Evolutionary conservation across 2,797 vertebrate species (phyloP), one percentile per base, ranked within the genome.

Genomic region (Babyrousa celebensis): DNA sequence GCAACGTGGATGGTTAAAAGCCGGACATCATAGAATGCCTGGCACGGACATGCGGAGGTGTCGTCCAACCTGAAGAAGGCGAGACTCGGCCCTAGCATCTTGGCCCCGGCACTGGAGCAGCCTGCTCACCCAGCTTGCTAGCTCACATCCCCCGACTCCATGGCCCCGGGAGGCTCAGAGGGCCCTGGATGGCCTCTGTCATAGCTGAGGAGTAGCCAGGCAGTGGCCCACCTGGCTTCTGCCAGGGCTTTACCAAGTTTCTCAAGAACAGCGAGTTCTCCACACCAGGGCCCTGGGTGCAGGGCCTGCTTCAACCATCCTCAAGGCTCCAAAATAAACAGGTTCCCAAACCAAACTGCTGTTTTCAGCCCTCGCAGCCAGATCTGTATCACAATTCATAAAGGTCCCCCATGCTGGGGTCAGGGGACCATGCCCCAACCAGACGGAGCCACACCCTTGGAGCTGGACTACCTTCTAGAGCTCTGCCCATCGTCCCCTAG

Each of bases 101-200:
- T 12, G 3, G 3, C 27, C 60, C 18, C 0, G 0, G 43, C 43
- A 48, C 43, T 10, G 43, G 9, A 48, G 23, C 62, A 27, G 27
- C 21, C 20, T 20, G 20, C 9, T 62, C 1, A 11, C 36, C 58
- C 17, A 4, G 54, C 70, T 5, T 1, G 14, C 32, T 62, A 62
- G 36, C 18, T 6, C 10, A 56, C 72, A 68, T 25, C 60, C 20
- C 1, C 21, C 0, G 32, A 48, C 21, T 7, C 63, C n/a, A 71
- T 12, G 3, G 1, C 32, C 62, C 21, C 0, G 5, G 6, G n/a
- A 32, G 32, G 12, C 63, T 86, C 32, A 14, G 67, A 32, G 68
- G 43, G 48, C 40, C 62, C 40, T 1, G 1, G 20, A 29, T 0
- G 0, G n/a, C 32, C 52, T 0, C n/a, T 1, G 20, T 3, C 68